phyloP scores from a whole-genome alignment of 2,797 vertebrate genomes.

The Lepus townsendii region DNA sequence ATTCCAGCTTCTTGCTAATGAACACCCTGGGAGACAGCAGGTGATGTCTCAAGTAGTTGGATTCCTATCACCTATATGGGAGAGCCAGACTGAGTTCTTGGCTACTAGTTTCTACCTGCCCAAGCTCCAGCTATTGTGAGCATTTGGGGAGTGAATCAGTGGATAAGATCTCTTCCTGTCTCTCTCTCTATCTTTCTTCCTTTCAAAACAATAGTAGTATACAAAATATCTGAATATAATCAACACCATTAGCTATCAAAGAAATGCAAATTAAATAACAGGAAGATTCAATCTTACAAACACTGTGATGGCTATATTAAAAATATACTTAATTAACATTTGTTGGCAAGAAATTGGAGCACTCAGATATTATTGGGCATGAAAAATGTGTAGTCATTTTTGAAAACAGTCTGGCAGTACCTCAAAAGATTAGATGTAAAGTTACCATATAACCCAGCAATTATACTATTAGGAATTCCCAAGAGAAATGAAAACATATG shows the following conservation, averaged over 20 bases:
- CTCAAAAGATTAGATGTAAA: background rate
- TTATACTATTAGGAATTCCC: background rate
- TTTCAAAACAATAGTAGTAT: too few relatives aligned
- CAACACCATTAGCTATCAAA: background rate
- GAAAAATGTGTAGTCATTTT: background rate
- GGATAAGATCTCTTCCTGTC: too few relatives aligned
- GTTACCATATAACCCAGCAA: background rate
- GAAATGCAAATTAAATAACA: slow-evolving; percentile 5
- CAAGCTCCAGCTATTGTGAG: too few relatives aligned
- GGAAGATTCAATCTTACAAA: background rate
- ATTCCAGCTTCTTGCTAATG: too few relatives aligned
- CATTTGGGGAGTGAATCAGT: too few relatives aligned
- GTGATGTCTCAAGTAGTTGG: too few relatives aligned
- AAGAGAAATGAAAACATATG: background rate
- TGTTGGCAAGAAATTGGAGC: background rate
- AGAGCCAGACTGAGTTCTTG: too few relatives aligned
- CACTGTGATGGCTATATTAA: background rate
- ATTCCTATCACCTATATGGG: too few relatives aligned
- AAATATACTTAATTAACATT: background rate
- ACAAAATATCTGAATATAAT: background rate
- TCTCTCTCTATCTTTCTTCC: too few relatives aligned
- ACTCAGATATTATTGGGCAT: background rate
- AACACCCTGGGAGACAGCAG: too few relatives aligned
- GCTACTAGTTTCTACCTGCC: too few relatives aligned
- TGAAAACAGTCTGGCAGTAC: background rate